Evolutionary conservation across 92 coral and sea anemone species (phyloP), one percentile per base, ranked within the genome.

Genomic region (Porites rus): DNA sequence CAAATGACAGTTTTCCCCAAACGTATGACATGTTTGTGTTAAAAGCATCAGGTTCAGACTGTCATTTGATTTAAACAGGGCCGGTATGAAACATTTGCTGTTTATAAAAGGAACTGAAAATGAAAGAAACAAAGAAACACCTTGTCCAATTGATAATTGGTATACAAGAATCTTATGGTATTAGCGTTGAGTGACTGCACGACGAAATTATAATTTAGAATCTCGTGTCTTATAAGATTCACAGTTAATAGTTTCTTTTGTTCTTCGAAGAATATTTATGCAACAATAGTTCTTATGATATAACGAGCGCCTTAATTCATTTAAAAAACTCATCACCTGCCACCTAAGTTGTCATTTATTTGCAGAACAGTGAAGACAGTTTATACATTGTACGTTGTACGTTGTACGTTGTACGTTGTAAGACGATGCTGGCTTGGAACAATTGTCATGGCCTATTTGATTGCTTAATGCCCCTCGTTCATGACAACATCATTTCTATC

Each of bases 261-360:
- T 59, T 38, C 58, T 53, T 8, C 19, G 22, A 43, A 61, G 18
- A 25, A 61, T 73, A 83, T 72, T 83, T 61, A 74, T 60, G 59
- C 46, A 60, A 46, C 63, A 43, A 83, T 59, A 58, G 7, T 72
- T 51, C 10, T 14, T 31, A 20, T 51, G 64, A 60, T 63, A 28
- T 83, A 72, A 72, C 62, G 21, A 81, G 79, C 72, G 16, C 3
- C 72, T 64, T 60, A 56, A 61, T 22, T 82, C 80, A 82, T 72
- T 72, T 79, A 59, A 71, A 60, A 43, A 51, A 21, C 17, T 53
- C 2, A 25, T 72, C 87, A 83, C 51, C 79, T 72, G 78, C 20
- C 79, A 38, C 6, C 11, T 61, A 38, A 11, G 46, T 38, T 63
- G 62, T 38, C 69, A 13, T 72, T 83, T 83, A 59, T 62, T 70